phyloP scores from a whole-genome alignment of 2,113 vertebrate genomes.

The Menidia beryllina region DNA sequence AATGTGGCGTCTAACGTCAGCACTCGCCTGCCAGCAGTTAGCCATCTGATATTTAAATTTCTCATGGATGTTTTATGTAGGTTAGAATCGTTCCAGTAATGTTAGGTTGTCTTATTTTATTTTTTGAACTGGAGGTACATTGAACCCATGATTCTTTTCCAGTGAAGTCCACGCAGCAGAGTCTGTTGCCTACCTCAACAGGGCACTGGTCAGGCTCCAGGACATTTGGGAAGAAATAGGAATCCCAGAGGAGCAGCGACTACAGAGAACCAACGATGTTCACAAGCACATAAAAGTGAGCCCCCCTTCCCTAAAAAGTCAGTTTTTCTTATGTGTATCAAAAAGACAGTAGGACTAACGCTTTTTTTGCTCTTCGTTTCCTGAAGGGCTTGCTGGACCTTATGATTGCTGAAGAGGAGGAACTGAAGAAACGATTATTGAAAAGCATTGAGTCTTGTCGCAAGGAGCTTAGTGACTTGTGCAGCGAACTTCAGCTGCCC shows the following conservation, averaged over 20 bases:
- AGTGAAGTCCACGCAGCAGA: slow-evolving; percentile 91
- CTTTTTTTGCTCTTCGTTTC: neutral
- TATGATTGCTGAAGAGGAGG: slow-evolving; percentile 92
- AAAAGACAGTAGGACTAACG: too few species aligned
- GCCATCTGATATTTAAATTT: neutral
- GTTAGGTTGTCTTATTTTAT: neutral
- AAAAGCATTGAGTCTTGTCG: slow-evolving; percentile 82
- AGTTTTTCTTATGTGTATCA: too few species aligned
- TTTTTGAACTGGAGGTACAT: neutral
- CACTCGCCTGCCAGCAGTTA: neutral
- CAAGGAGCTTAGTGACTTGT: slow-evolving; percentile 82
- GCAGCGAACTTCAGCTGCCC: slow-evolving; percentile 84
- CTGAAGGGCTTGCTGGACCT: slow-evolving; percentile 87
- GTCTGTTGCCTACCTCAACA: slow-evolving; percentile 87
- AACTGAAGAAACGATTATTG: slow-evolving; percentile 85
- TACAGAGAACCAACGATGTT: slow-evolving; percentile 87
- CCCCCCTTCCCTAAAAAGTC: neutral
- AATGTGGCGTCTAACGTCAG: neutral
- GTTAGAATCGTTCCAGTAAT: neutral
- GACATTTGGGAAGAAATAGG: slow-evolving; percentile 92
- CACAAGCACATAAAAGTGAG: slow-evolving; percentile 90
- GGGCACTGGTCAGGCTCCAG: slow-evolving; percentile 84
- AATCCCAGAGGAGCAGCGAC: slow-evolving; percentile 82
- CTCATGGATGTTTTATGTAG: neutral
- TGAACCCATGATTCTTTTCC: slow-evolving; percentile 22